These are phyloP conservation scores for Eptatretus atami DNA, from an alignment of 2,797 vertebrate genomes.

Conservation along the genomic window DNA sequence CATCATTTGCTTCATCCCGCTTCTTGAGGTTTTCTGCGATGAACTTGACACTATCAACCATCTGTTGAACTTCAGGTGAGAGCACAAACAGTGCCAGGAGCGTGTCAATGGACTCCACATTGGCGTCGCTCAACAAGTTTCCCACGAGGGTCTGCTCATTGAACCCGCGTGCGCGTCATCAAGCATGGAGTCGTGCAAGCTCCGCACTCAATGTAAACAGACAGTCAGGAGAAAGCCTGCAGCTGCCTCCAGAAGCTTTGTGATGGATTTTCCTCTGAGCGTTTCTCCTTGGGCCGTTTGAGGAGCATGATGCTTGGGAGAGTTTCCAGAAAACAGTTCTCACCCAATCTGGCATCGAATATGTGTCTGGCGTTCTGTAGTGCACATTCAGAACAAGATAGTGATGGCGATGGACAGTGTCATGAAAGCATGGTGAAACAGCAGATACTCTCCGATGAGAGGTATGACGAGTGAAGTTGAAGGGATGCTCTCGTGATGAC, in stretches of 20 bases:
- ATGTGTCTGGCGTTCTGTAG: slow-evolving; percentile 66
- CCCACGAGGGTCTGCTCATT: not conserved
- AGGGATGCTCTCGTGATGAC: slow-evolving; percentile 87
- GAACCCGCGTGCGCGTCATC: not conserved
- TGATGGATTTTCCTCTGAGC: slow-evolving; percentile 15
- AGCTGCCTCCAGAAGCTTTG: not conserved
- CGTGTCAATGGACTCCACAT: slow-evolving; percentile 22
- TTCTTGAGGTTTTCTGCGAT: slow-evolving; percentile 79
- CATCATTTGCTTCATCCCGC: slow-evolving; percentile 83
- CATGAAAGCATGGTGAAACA: slow-evolving; percentile 96
- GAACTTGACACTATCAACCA: slow-evolving; percentile 65
- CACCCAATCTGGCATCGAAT: slow-evolving; percentile 83
- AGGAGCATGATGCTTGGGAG: slow-evolving; percentile 81
- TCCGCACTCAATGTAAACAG: no score
- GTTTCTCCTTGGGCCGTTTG: slow-evolving; percentile 30
- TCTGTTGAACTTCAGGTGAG: slow-evolving; percentile 51
- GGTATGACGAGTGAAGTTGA: slow-evolving; percentile 88
- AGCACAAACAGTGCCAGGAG: slow-evolving; percentile 21
- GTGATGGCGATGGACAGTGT: slow-evolving; percentile 89
- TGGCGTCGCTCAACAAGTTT: no score
- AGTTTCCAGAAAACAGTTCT: slow-evolving; percentile 37
- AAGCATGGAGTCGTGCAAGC: no score
- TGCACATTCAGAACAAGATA: slow-evolving; percentile 74
- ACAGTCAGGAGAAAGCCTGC: no score
- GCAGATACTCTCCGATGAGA: slow-evolving; percentile 76